Conservation (phyloP, 2,113 vertebrate species). For the Etia nguti region DNA sequence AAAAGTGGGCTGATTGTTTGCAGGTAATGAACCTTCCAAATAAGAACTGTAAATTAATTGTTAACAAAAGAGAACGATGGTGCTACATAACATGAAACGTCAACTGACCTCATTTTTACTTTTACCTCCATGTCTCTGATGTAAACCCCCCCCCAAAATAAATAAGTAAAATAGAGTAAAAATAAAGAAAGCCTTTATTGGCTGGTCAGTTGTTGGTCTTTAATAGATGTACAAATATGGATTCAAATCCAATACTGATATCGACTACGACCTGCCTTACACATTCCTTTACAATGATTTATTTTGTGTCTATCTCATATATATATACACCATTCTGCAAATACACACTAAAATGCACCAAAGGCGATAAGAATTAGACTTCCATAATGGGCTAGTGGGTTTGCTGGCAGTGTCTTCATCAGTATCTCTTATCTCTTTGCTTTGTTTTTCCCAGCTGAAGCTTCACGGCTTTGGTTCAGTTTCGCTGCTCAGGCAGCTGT, state of each 20-base stretch:
- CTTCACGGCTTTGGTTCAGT: background rate
- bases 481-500: background rate
- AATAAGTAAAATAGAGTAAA: too few relatives aligned
- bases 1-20: background rate
- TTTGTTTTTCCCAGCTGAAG: background rate
- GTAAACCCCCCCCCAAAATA: background rate
- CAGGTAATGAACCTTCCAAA: too few relatives aligned
- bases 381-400: background rate
- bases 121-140: too few relatives aligned
- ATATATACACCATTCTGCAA: background rate
- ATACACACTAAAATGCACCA: background rate
- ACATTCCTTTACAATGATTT: background rate
- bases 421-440: background rate
- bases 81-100: too few relatives aligned
- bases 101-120: too few relatives aligned
- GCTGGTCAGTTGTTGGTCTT: background rate
- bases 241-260: background rate
- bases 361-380: background rate
- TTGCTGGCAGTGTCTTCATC: background rate
- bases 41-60: too few relatives aligned
- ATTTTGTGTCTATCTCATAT: background rate
- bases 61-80: too few relatives aligned
- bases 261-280: too few relatives aligned
- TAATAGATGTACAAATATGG: background rate
- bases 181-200: background rate